phyloP scores from a whole-genome alignment of 2,888 invertebrate genomes.

The Xanthia icteritia region DNA sequence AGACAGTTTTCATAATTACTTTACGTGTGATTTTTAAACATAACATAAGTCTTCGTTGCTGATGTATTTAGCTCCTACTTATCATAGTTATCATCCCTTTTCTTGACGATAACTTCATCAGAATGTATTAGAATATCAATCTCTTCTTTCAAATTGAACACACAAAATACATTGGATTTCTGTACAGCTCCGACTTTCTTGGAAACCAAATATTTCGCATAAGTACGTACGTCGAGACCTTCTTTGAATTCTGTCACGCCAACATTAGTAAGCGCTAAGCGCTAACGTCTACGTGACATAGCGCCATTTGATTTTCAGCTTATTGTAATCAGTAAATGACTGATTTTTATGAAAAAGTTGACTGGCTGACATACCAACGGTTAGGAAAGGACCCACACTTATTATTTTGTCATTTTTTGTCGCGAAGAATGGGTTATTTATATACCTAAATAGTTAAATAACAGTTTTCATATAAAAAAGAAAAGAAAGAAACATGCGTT shows the following conservation, averaged over 20 bases:
- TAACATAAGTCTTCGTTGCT: neutral
- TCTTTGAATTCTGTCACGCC: conserved; percentile 27
- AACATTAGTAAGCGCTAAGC: conserved; percentile 18
- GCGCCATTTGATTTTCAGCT: conserved; percentile 16
- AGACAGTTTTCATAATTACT: neutral
- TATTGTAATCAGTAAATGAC: conserved; percentile 1
- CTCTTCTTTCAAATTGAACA: neutral
- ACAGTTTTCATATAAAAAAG: neutral
- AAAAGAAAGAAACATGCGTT: no score
- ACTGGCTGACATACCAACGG: neutral
- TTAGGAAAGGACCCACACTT: neutral
- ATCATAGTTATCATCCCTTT: neutral
- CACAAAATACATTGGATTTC: conserved; percentile 24
- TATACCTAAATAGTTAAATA: neutral
- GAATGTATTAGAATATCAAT: neutral
- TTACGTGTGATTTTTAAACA: neutral
- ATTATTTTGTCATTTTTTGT: neutral
- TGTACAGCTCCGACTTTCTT: conserved; percentile 10
- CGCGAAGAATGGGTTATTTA: neutral
- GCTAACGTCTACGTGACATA: conserved; percentile 25
- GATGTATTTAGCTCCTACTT: neutral
- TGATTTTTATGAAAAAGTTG: conserved; percentile 1
- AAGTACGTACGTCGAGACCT: conserved; percentile 1
- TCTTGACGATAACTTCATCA: neutral
- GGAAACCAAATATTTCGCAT: conserved; percentile 39